phyloP scores from a whole-genome alignment of 2,797 vertebrate species.

The Botia almorhae region DNA sequence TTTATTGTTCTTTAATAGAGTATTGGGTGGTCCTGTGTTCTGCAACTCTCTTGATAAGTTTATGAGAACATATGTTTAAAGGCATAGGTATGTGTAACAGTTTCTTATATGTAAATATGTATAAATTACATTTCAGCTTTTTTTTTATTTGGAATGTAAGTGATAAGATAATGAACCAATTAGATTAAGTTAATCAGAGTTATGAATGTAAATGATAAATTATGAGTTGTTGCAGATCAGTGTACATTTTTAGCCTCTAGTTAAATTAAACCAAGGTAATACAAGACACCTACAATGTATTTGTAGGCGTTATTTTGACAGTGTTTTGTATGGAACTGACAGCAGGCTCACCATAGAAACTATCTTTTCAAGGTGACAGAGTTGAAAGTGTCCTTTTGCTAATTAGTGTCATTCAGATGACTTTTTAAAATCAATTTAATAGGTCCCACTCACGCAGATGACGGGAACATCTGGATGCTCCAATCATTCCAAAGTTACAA shows the following conservation, averaged over 20 bases:
- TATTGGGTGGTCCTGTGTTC: not conserved
- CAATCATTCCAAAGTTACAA: slow-evolving; percentile 16
- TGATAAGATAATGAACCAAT: no score
- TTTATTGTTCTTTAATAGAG: not conserved
- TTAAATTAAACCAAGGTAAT: not conserved
- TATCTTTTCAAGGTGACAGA: slow-evolving; percentile 42
- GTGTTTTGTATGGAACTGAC: not conserved
- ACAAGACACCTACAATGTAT: not conserved
- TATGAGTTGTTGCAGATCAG: not conserved
- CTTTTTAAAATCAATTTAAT: no score
- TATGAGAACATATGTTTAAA: not conserved
- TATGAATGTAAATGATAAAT: not conserved
- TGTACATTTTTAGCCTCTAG: not conserved
- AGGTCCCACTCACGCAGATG: slow-evolving; percentile 30
- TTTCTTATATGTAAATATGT: no score
- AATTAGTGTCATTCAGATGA: slow-evolving; percentile 42
- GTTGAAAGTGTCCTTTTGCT: slow-evolving; percentile 41
- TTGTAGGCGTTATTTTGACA: not conserved
- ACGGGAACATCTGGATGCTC: slow-evolving; percentile 45
- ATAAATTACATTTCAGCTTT: no score
- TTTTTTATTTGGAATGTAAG: no score
- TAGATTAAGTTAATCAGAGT: no score
- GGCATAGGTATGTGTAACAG: not conserved
- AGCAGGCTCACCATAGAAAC: slow-evolving; percentile 28
- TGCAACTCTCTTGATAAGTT: not conserved